Evolutionary conservation across 2,888 invertebrate species (phyloP).

Genomic region (Blomia tropicalis): DNA sequence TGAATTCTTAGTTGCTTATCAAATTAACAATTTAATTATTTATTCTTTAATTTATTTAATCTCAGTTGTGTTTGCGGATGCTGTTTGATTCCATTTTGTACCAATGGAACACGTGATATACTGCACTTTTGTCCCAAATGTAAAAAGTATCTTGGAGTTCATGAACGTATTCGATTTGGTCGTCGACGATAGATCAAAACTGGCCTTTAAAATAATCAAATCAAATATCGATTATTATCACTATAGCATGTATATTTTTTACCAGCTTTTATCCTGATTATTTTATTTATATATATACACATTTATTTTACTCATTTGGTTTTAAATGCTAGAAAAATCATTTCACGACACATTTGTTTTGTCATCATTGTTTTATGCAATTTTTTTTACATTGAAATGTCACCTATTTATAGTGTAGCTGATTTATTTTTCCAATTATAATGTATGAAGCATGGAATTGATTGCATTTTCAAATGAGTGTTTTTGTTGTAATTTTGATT

Average conservation of each 20-base stretch:
- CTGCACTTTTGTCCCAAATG: conserved; percentile 21
- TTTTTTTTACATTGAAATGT: too few relatives aligned
- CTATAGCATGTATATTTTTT: background rate
- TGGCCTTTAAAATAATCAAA: background rate
- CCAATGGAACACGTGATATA: conserved; percentile 7
- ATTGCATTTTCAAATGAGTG: too few relatives aligned
- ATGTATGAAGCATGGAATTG: too few relatives aligned
- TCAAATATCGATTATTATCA: too few relatives aligned
- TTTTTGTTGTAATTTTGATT: background rate
- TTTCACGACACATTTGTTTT: background rate
- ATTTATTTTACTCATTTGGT: background rate
- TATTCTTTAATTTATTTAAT: background rate
- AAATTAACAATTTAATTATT: background rate
- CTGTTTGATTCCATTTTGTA: conserved; percentile 22
- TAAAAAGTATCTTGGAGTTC: conserved; percentile 18
- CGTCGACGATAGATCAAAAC: too few relatives aligned
- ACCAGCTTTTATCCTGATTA: background rate
- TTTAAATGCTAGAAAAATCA: background rate
- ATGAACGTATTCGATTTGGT: conserved; percentile 20
- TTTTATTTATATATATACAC: background rate
- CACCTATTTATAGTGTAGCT: too few relatives aligned
- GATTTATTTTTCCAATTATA: background rate
- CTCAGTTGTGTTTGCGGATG: conserved; percentile 16
- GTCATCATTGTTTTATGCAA: background rate
- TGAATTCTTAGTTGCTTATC: background rate